These are phyloP conservation scores for Matsumurasca onukii DNA, from an alignment of 1,140 invertebrate genomes.

Conservation along the genomic window DNA sequence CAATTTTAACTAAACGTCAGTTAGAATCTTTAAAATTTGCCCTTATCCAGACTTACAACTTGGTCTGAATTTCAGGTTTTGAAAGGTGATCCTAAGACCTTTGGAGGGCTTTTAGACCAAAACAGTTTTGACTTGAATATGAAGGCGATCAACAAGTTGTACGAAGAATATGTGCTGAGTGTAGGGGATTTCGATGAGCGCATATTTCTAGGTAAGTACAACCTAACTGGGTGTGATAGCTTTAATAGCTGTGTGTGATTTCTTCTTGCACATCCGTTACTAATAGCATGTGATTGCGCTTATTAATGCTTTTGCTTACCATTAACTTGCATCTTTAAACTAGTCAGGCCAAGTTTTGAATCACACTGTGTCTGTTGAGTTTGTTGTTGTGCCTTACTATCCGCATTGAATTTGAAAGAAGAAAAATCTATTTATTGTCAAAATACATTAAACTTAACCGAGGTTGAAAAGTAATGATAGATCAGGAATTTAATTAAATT, in stretches of 20 bases:
- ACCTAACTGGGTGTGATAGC: slow-evolving; percentile 35
- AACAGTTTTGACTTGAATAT: slow-evolving; percentile 76
- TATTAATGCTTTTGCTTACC: background rate
- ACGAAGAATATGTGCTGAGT: slow-evolving; percentile 89
- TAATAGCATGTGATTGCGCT: background rate
- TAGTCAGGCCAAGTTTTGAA: too few relatives aligned
- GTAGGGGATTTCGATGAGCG: slow-evolving; percentile 96
- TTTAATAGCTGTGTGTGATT: slow-evolving; percentile 43
- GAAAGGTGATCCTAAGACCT: slow-evolving; percentile 61
- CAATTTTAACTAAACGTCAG: too few relatives aligned
- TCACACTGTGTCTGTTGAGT: too few relatives aligned
- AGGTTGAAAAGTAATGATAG: too few relatives aligned
- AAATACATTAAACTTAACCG: too few relatives aligned
- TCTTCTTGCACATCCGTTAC: slow-evolving; percentile 38
- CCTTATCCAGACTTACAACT: too few relatives aligned
- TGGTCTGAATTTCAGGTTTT: slow-evolving; percentile 51
- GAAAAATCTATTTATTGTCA: too few relatives aligned
- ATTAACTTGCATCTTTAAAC: too few relatives aligned
- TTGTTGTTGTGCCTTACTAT: too few relatives aligned
- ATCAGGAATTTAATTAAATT: too few relatives aligned
- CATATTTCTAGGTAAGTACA: slow-evolving; percentile 77
- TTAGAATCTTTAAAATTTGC: too few relatives aligned
- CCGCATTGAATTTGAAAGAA: too few relatives aligned
- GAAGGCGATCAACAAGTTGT: slow-evolving; percentile 82
- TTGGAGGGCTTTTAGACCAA: slow-evolving; percentile 69